phyloP scores from a whole-genome alignment of 2,888 invertebrate genomes.

The Cheilosia urbana region DNA sequence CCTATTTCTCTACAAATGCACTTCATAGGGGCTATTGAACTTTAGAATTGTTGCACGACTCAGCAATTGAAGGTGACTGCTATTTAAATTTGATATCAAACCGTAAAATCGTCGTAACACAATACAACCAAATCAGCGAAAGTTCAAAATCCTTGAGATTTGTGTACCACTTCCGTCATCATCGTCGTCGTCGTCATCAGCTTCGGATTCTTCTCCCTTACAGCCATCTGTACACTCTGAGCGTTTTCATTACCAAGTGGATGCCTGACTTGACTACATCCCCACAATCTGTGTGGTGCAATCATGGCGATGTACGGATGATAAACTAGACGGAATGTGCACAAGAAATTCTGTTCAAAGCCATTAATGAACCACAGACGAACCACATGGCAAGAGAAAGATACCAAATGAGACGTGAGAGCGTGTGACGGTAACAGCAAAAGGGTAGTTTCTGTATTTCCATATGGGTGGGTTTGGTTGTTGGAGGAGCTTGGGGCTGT shows the following conservation, averaged over 20 bases:
- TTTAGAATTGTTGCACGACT: conserved; percentile 13
- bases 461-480: conserved; percentile 6
- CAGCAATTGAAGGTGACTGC: conserved; percentile 9
- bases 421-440: neutral
- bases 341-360: conserved; percentile 70
- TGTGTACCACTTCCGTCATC: conserved; percentile 35
- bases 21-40: conserved; percentile 10
- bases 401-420: conserved; percentile 40
- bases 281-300: conserved; percentile 19
- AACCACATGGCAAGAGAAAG: conserved; percentile 61
- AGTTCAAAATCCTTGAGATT: conserved; percentile 37
- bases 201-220: conserved; percentile 2
- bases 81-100: neutral
- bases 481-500: conserved; percentile 5
- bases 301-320: conserved; percentile 41
- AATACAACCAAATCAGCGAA: conserved; percentile 11
- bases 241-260: conserved; percentile 41
- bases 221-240: conserved; percentile 28
- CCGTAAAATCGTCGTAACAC: conserved; percentile 9
- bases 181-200: conserved; percentile 5
- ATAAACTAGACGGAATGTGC: conserved; percentile 52
- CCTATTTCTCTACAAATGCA: neutral
- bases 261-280: conserved; percentile 20
- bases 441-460: conserved; percentile 14
- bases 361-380: conserved; percentile 80